phyloP scores from a whole-genome alignment of 2,797 vertebrate genomes.

The Catharus ustulatus region DNA sequence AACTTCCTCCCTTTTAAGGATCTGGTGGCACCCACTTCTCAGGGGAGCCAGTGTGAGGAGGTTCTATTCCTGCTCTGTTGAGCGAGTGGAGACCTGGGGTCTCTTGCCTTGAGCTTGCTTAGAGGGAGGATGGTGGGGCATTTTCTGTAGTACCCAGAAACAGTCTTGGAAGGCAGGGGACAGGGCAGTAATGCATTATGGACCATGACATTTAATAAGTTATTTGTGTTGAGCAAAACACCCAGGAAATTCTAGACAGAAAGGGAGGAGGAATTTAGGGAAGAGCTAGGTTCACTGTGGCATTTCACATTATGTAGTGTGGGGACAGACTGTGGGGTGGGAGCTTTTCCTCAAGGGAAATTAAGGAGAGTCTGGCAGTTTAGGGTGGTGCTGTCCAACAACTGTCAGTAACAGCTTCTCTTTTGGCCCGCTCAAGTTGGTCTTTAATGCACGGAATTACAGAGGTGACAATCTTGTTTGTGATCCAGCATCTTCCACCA shows the following conservation, averaged over 20 bases:
- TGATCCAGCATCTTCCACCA: not conserved
- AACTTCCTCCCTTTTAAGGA: not conserved
- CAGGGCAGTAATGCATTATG: rapidly evolving
- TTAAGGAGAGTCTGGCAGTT: not conserved
- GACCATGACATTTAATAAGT: not conserved
- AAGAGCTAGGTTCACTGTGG: not conserved
- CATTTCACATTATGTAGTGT: not conserved
- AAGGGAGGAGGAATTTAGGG: not conserved
- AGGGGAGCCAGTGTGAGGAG: rapidly evolving
- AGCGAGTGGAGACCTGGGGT: too few relatives aligned
- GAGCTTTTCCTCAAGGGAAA: not conserved
- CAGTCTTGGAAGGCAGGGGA: not conserved
- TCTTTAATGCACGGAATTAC: not conserved
- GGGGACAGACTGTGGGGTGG: not conserved
- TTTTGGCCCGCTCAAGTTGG: not conserved
- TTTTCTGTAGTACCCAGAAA: not conserved
- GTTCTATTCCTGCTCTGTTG: not conserved
- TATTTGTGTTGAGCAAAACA: not conserved
- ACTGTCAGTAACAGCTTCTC: not conserved
- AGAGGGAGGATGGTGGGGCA: rapidly evolving
- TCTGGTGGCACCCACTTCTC: not conserved
- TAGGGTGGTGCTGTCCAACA: not conserved
- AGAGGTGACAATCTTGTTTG: not conserved
- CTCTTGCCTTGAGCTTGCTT: not conserved
- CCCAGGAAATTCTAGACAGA: not conserved